These are phyloP conservation scores for Charadrius vociferus DNA, from an alignment of 2,113 vertebrate species.

Conservation along the genomic window DNA sequence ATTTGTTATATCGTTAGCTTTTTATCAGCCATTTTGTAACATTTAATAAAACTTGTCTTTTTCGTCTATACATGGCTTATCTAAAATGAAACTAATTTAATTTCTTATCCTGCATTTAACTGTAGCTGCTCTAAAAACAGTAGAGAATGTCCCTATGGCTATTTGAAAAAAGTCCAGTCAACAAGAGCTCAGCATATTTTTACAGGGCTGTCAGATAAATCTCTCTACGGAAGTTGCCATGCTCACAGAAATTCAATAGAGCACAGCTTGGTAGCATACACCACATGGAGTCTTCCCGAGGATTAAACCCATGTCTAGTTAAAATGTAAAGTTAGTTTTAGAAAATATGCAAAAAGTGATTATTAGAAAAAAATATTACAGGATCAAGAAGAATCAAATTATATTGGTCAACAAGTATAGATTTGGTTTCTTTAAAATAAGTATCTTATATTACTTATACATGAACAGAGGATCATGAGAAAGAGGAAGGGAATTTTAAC, in stretches of 20 bases:
- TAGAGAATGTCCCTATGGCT: neutral
- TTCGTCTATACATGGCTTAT: neutral
- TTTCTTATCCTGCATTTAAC: neutral
- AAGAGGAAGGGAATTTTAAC: constrained; percentile 10
- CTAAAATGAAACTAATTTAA: constrained; percentile 35
- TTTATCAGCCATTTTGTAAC: neutral
- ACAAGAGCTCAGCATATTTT: constrained; percentile 55
- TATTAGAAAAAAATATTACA: constrained; percentile 16
- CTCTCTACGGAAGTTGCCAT: constrained; percentile 40
- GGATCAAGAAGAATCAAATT: neutral
- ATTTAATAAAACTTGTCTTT: constrained; percentile 1
- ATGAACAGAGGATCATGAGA: neutral
- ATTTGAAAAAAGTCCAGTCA: constrained; percentile 34
- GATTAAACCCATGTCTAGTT: constrained; percentile 58
- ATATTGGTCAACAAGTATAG: constrained; percentile 19
- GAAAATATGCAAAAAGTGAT: constrained; percentile 38
- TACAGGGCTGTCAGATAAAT: constrained; percentile 45
- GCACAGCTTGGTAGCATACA: constrained; percentile 38
- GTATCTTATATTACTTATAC: neutral
- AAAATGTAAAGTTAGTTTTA: constrained; percentile 51
- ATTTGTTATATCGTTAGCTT: neutral
- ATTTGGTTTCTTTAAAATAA: constrained; percentile 5
- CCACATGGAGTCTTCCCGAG: constrained; percentile 40
- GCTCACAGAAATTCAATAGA: constrained; percentile 60
- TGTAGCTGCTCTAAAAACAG: neutral